Percentiles rank a stretch among this genome's conserved stretches.
Conservation (phyloP, 2,888 invertebrate genomes). For the Dermolepida albohirtum region DNA sequence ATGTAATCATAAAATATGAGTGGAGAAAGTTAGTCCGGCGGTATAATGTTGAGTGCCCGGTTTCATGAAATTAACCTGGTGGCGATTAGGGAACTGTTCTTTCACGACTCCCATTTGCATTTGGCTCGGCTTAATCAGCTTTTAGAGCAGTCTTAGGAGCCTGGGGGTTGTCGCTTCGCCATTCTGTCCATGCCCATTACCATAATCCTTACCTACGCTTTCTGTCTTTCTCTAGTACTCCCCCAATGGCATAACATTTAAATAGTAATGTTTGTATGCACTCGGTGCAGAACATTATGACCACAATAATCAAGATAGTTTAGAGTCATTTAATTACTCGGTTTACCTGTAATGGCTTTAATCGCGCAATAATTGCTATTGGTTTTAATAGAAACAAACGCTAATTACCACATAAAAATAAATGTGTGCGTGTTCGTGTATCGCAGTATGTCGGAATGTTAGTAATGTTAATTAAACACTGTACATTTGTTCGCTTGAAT, state of each 20-base stretch:
- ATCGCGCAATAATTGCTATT: slow-evolving; percentile 42
- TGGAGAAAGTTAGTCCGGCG: slow-evolving; percentile 46
- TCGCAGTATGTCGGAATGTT: neutral
- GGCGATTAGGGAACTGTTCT: slow-evolving; percentile 54
- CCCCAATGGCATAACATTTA: slow-evolving; percentile 51
- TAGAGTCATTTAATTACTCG: slow-evolving; percentile 54
- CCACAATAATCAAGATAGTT: slow-evolving; percentile 59
- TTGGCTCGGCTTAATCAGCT: slow-evolving; percentile 55
- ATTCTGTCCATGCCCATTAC: slow-evolving; percentile 54
- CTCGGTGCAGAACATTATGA: slow-evolving; percentile 55
- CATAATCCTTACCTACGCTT: slow-evolving; percentile 52
- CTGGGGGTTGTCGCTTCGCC: slow-evolving; percentile 52
- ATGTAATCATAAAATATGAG: slow-evolving; percentile 50
- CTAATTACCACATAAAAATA: slow-evolving; percentile 39
- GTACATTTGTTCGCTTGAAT: too few species aligned
- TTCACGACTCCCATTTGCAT: slow-evolving; percentile 55
- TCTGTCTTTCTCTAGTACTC: slow-evolving; percentile 33
- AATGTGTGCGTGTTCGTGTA: slow-evolving; percentile 25
- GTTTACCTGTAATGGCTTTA: slow-evolving; percentile 48
- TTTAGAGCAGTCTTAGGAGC: slow-evolving; percentile 53
- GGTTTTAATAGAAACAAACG: slow-evolving; percentile 44
- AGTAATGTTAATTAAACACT: too few species aligned
- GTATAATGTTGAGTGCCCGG: slow-evolving; percentile 41
- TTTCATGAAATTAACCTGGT: slow-evolving; percentile 53
- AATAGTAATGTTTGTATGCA: slow-evolving; percentile 56